These are phyloP conservation scores for Drosophila oshimai DNA, from an alignment of 1,140 invertebrate species.

Conservation along the genomic window DNA sequence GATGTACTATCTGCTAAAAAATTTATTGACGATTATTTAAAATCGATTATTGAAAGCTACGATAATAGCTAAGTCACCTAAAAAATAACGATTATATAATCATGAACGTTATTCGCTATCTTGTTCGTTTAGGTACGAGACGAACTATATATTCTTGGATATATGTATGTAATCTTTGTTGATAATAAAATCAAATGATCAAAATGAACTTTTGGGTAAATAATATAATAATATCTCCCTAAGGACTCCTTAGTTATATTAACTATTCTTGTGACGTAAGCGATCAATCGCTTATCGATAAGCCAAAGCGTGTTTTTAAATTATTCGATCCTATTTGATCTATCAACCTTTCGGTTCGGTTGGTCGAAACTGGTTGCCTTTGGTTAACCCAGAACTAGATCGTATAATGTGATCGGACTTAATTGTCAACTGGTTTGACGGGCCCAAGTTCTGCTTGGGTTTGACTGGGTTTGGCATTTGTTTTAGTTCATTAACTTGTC, in stretches of 20 bases:
- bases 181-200: too few relatives aligned
- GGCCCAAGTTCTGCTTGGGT: slow-evolving; percentile 57
- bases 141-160: too few relatives aligned
- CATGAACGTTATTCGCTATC: not conserved
- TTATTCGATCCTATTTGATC: not conserved
- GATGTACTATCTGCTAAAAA: too few relatives aligned
- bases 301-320: not conserved
- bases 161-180: too few relatives aligned
- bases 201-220: too few relatives aligned
- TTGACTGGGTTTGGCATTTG: slow-evolving; percentile 62
- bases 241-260: too few relatives aligned
- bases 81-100: not conserved
- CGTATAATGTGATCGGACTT: slow-evolving; percentile 45
- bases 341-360: slow-evolving; percentile 33
- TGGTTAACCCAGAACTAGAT: slow-evolving; percentile 48
- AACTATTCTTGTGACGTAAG: not conserved
- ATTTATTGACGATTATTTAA: too few relatives aligned
- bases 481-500: slow-evolving; percentile 38
- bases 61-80: too few relatives aligned
- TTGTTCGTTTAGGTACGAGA: too few relatives aligned
- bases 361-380: slow-evolving; percentile 37
- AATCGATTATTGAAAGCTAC: too few relatives aligned
- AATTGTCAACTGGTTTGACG: slow-evolving; percentile 76
- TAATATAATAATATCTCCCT: too few relatives aligned
- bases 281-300: slow-evolving; percentile 1